These are phyloP conservation scores for Montifringilla adamsi DNA, from an alignment of 2,113 vertebrate species.

Conservation along the genomic window DNA sequence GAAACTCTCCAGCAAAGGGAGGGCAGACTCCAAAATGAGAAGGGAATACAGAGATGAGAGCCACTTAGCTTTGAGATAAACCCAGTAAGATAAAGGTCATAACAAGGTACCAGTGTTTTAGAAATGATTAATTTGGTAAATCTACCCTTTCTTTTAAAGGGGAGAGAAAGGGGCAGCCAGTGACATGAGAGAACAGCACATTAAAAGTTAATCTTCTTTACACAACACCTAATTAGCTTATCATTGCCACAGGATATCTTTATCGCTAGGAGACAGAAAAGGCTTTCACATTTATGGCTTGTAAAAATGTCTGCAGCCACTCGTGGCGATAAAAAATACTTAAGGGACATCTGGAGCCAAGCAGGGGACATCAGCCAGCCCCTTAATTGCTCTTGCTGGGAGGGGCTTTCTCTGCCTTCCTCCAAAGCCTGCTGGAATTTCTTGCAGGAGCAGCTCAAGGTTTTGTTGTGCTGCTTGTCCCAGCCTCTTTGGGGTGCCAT, in stretches of 20 bases:
- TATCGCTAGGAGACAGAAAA: neutral
- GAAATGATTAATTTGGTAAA: conserved; percentile 1
- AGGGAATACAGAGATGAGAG: neutral
- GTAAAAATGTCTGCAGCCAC: conserved; percentile 40
- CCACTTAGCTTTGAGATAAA: neutral
- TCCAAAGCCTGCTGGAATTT: neutral
- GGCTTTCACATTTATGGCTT: conserved; percentile 4
- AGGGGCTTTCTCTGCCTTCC: neutral
- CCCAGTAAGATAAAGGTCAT: neutral
- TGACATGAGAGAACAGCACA: conserved; percentile 17
- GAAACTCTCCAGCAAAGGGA: neutral
- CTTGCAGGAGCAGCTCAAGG: neutral
- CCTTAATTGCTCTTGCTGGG: neutral
- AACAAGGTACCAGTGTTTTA: neutral
- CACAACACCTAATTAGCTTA: conserved; percentile 21
- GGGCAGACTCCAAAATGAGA: neutral
- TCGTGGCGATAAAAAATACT: neutral
- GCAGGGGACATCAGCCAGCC: neutral
- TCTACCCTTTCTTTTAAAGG: neutral
- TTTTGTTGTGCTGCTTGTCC: neutral
- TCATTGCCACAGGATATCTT: conserved; percentile 35
- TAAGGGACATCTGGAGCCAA: neutral
- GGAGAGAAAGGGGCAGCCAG: neutral
- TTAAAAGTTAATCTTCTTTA: conserved; percentile 53
- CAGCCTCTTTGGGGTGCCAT: neutral